A percentile compares a stretch with the other conserved stretches of the same genome.
Conservation (phyloP, 2,113 vertebrate species). For the Melanotaenia duboulayi region DNA sequence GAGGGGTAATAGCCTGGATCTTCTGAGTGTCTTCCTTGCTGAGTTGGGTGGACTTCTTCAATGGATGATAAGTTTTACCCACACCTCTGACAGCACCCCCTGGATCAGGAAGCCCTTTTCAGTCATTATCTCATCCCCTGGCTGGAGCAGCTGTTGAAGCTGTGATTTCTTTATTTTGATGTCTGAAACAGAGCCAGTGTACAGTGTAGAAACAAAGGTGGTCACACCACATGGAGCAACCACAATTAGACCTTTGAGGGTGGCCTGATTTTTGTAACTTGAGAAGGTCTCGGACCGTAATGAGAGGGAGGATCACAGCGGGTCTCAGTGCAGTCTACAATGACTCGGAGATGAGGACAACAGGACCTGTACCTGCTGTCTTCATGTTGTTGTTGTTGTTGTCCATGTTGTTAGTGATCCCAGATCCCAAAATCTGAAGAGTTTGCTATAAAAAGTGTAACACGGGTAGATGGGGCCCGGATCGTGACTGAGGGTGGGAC, state of each 20-base stretch:
- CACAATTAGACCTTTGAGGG: background rate
- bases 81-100: background rate
- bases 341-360: background rate
- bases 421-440: no score
- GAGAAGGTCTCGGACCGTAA: background rate
- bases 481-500: no score
- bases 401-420: no score
- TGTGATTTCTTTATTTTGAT: slow-evolving; percentile 2
- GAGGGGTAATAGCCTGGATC: background rate
- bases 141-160: background rate
- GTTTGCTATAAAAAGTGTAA: no score
- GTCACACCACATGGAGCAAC: background rate
- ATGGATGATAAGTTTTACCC: background rate
- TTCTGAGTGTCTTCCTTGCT: background rate
- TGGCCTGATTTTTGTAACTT: background rate
- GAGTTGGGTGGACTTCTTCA: background rate
- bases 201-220: background rate
- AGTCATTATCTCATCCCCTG: background rate
- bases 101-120: background rate
- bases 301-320: background rate
- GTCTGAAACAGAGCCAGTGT: background rate
- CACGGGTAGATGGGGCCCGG: no score
- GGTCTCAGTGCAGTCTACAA: background rate
- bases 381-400: no score
- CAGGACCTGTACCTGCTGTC: no score